Conservation (phyloP, 2,797 vertebrate genomes). For the Typhlichthys eigenmanni region DNA sequence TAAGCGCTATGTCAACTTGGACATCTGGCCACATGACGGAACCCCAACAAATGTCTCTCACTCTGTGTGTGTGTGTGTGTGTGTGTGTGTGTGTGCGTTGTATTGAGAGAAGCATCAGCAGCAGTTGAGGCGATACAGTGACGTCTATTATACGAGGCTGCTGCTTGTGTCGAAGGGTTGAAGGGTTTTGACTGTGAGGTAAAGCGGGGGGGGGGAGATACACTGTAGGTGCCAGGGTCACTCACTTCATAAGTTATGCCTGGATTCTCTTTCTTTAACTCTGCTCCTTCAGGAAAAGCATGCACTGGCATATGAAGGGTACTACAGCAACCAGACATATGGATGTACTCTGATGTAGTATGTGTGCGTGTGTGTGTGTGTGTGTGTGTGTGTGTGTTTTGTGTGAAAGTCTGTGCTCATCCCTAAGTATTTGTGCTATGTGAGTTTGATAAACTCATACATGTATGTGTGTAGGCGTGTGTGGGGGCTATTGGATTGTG, state of each 20-base stretch:
- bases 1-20: slow-evolving; percentile 92
- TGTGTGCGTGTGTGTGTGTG: slow-evolving; percentile 31
- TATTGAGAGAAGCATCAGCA: slow-evolving; percentile 14
- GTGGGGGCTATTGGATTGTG: slow-evolving; percentile 5
- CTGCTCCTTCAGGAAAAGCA: slow-evolving; percentile 11
- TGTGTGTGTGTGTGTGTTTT: slow-evolving; percentile 15
- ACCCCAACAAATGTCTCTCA: slow-evolving; percentile 56
- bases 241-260: no score
- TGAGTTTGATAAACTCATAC: not conserved
- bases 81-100: slow-evolving; percentile 48
- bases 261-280: no score
- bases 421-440: not conserved
- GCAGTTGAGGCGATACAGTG: no score
- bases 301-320: slow-evolving; percentile 76
- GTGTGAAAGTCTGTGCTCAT: slow-evolving; percentile 5
- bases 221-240: no score
- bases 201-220: not conserved
- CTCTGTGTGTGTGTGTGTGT: slow-evolving; percentile 16
- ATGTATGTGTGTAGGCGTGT: not conserved
- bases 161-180: slow-evolving; percentile 36
- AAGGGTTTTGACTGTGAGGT: slow-evolving; percentile 28
- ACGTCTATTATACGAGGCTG: not conserved
- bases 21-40: slow-evolving; percentile 92
- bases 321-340: slow-evolving; percentile 76
- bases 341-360: slow-evolving; percentile 71